Conservation (phyloP, 64 coral and sea anemone species). For the Porites lutea region DNA sequence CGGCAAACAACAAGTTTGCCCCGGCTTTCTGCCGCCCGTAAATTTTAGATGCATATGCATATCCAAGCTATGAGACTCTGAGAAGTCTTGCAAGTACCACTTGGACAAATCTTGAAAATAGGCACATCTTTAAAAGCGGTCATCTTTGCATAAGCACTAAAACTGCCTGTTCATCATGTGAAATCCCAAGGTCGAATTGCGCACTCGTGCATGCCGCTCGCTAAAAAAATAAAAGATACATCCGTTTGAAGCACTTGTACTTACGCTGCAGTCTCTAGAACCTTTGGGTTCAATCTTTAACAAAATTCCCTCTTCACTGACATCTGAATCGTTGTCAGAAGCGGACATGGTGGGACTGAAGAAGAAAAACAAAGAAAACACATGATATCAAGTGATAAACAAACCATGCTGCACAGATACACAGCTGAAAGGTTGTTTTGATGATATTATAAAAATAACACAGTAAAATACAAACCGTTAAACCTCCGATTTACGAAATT, state of each 20-base stretch:
- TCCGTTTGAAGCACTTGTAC: not conserved
- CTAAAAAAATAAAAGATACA: too few species aligned
- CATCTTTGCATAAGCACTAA: too few species aligned
- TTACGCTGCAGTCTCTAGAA: conserved; percentile 44
- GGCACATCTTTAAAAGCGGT: too few species aligned
- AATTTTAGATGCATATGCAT: too few species aligned
- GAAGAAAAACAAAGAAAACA: conserved; percentile 12
- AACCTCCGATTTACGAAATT: not conserved
- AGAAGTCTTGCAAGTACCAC: not conserved
- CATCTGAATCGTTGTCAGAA: conserved; percentile 72
- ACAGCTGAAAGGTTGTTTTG: not conserved
- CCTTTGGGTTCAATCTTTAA: conserved; percentile 64
- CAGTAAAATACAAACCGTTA: conserved; percentile 6
- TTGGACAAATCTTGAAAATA: too few species aligned
- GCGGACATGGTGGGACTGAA: conserved; percentile 32
- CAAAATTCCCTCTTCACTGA: conserved; percentile 72
- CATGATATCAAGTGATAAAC: not conserved
- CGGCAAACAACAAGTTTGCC: too few species aligned
- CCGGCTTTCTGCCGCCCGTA: too few species aligned
- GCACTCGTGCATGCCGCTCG: too few species aligned
- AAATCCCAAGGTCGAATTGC: too few species aligned
- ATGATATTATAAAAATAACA: not conserved
- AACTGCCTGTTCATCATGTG: not conserved
- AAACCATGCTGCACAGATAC: not conserved
- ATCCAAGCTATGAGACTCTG: not conserved